phyloP scores from a whole-genome alignment of 2,113 vertebrate genomes.

The Dryoscopus gambensis region DNA sequence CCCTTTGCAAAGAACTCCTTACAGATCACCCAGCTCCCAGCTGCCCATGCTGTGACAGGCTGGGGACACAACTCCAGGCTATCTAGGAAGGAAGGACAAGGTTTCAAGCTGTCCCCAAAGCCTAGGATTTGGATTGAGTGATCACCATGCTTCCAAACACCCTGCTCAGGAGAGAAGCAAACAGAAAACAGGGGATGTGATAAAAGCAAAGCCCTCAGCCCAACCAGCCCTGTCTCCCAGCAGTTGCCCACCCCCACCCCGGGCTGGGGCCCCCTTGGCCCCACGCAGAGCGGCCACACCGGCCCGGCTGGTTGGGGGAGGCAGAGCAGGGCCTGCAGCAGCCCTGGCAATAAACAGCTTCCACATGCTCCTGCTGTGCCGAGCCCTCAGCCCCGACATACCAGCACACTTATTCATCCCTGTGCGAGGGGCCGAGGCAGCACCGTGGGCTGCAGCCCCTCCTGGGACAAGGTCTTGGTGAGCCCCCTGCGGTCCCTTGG shows the following conservation, averaged over 20 bases:
- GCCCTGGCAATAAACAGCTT: slow-evolving; percentile 13
- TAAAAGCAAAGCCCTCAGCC: not conserved
- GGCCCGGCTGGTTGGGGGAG: not conserved
- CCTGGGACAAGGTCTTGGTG: rapidly evolving
- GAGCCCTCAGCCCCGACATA: not conserved
- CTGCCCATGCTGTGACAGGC: not conserved
- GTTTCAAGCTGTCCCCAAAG: not conserved
- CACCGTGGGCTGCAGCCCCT: not conserved
- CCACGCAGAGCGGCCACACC: not conserved
- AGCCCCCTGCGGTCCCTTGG: rapidly evolving
- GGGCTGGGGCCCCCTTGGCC: not conserved
- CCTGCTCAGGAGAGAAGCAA: not conserved
- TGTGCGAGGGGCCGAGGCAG: rapidly evolving
- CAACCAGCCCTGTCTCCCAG: not conserved
- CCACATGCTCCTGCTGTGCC: not conserved
- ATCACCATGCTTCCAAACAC: not conserved
- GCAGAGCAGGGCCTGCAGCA: not conserved
- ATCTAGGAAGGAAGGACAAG: not conserved
- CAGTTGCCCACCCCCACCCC: not conserved
- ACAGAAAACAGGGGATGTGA: not conserved
- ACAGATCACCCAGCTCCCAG: not conserved
- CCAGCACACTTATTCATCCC: not conserved
- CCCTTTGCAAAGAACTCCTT: not conserved
- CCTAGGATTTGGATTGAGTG: rapidly evolving
- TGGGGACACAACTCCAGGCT: not conserved